phyloP scores from a whole-genome alignment of 1,140 invertebrate genomes.

The Drosophila virilis region DNA sequence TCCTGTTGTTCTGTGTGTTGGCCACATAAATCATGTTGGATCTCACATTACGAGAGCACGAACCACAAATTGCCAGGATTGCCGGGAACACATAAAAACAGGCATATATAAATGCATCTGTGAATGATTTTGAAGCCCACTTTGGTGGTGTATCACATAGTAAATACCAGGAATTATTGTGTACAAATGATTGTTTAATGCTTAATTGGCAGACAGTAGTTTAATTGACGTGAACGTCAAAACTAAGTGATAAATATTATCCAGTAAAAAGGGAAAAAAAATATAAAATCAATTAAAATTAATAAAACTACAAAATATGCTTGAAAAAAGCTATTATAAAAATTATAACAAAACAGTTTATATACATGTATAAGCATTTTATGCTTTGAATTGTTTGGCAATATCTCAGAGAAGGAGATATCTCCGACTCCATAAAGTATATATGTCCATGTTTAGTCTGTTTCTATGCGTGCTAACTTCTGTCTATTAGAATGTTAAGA shows the following conservation, averaged over 20 bases:
- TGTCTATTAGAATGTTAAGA: too few relatives aligned
- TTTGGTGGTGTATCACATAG: slow-evolving; percentile 1
- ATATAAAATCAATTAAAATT: not conserved
- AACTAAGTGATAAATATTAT: not conserved
- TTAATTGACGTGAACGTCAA: slow-evolving; percentile 24
- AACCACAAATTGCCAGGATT: slow-evolving; percentile 43
- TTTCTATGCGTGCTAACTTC: too few relatives aligned
- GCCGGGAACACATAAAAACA: slow-evolving; percentile 30
- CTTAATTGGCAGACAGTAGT: slow-evolving; percentile 31
- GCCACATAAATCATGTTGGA: slow-evolving; percentile 48
- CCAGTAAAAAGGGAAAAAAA: not conserved
- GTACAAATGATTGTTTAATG: slow-evolving; percentile 16
- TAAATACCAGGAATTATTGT: slow-evolving; percentile 12
- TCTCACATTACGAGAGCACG: slow-evolving; percentile 18
- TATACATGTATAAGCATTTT: too few relatives aligned
- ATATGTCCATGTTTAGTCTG: too few relatives aligned
- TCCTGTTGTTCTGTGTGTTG: not conserved
- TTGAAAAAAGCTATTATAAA: not conserved
- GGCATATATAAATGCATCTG: not conserved
- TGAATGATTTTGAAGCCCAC: slow-evolving; percentile 26
- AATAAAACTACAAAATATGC: not conserved
- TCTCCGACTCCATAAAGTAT: too few relatives aligned
- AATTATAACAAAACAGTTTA: not conserved
- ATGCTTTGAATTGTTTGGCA: too few relatives aligned
- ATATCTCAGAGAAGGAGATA: too few relatives aligned